Base-by-base conservation (phyloP, 2,888 invertebrate genomes). In the Acanthacorydalis orientalis region DNA sequence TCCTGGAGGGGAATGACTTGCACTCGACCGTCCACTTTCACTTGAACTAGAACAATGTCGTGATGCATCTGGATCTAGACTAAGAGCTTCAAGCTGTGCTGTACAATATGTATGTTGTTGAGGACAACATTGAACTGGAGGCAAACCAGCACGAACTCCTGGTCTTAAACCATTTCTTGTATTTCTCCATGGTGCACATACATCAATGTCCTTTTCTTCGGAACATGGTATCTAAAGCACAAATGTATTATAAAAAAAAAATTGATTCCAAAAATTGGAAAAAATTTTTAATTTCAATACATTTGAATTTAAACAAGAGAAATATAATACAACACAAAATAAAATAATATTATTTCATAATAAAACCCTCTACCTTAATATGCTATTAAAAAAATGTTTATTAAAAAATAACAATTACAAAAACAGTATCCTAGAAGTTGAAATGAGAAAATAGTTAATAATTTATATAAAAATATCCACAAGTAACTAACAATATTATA, bases 1-100 rank as follows among this genome's bases (percentile, higher is more conserved):
- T 54, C 75, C 77, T 8, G 72, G 72, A 0, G 74, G 74, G 14
- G 73, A 73, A 51, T 74, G 69, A 52, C 71, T 69, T 14, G 66
- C 64, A 42, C 69, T 68, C 49, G 70, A 73, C 50, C 68, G 69
- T 15, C 68, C 68, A 52, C 72, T 71, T 46, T 63, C 63, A 46
- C 69, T 69, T 51, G 70, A 70, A 52, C 70, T 71, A 2, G 72
- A 72, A 51, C 67, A 68, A 42, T 72, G 70, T 44, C 69, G 62
- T 48, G 64, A 65, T 52, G 60, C 67, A 43, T 72, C 72, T 3
- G 67, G 67, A 37, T 72, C 72, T 39, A 73, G 53, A 50, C 64
- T 67, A 48, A 74, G 56, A 3, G 66, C 61, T 52, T 69, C 70
- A 53, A 74, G 59, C 52, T 72, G 72, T 35, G 63, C 63, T 11